Evolutionary conservation across 2,888 invertebrate genomes (phyloP).

Genomic region (Pyrrhosoma nymphula): DNA sequence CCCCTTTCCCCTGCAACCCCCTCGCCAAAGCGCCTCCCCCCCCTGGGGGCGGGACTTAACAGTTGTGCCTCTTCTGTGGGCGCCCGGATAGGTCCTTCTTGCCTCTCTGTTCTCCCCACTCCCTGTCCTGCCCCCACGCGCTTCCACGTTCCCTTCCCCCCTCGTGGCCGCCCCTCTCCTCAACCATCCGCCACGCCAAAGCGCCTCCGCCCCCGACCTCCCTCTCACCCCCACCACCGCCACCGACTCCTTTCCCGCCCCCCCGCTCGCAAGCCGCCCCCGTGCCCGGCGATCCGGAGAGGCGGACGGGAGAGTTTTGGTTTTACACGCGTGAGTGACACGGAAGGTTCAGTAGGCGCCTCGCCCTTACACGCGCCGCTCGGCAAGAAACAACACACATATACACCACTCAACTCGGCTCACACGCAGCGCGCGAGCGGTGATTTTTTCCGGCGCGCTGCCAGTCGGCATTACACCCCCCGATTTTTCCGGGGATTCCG

Average conservation of each 20-base stretch:
- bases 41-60: slow-evolving; percentile 36
- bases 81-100: slow-evolving; percentile 46
- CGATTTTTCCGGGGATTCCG: not conserved
- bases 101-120: not conserved
- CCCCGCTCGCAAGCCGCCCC: not conserved
- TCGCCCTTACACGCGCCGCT: slow-evolving; percentile 50
- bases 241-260: not conserved
- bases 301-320: slow-evolving; percentile 53
- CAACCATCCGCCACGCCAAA: not conserved
- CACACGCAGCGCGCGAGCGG: not conserved
- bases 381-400: slow-evolving; percentile 37
- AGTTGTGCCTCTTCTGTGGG: slow-evolving; percentile 29
- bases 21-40: not conserved
- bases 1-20: not conserved
- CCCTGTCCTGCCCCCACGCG: not conserved
- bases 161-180: not conserved
- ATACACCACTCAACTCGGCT: not conserved
- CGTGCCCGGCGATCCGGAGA: slow-evolving; percentile 4
- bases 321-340: slow-evolving; percentile 64
- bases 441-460: not conserved
- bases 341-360: slow-evolving; percentile 63
- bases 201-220: not conserved
- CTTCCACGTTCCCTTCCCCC: not conserved
- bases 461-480: not conserved
- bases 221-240: not conserved